Evolutionary conservation across 2,888 invertebrate species (phyloP), one percentile per base, ranked within the genome.

Genomic region (Torymus auratus): DNA sequence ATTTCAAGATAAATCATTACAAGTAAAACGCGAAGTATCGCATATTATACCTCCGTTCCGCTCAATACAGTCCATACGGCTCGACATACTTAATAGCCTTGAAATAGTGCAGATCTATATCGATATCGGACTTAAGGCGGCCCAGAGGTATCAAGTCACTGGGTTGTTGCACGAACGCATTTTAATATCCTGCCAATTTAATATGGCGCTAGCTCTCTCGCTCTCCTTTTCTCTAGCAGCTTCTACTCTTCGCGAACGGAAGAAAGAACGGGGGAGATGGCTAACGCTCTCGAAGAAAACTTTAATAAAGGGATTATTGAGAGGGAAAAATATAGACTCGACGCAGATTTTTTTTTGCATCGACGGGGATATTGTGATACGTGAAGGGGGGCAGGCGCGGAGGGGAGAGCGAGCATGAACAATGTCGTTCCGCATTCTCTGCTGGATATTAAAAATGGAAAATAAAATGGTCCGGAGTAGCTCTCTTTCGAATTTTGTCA

Each of bases 171-270:
- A 64, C 56, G 41, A 68, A 72, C 72, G 53, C 28, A 79, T 76
- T 82, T 82, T 82, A 82, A 82, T 82, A 82, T 82, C 72, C 78
- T 79, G 79, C 69, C 72, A 72, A 82, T 79, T 79, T 82, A 75
- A 76, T 71, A 67, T 17, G 52, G 10, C 14, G 56, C 53, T 41
- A 41, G 15, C 58, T 41, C 20, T 58, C 58, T 28, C 28, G 52
- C 62, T 23, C 64, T 41, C 14, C 7, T 23, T 58, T 23, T n/a
- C n/a, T 58, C 23, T 15, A 0, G 28, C 7, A 0, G 41, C 7
- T 41, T 5, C 41, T 41, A 7, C 12, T 60, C 58, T 41, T 13
- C 11, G n/a, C 13, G 4, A 62, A n/a, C 13, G 13, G 58, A 13
- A 20, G 20, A n/a, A 11, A 20, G 53, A n/a, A 69, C 7, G 17